Base-by-base conservation (phyloP, 2,888 invertebrate species). In the Dynastes hyllus region DNA sequence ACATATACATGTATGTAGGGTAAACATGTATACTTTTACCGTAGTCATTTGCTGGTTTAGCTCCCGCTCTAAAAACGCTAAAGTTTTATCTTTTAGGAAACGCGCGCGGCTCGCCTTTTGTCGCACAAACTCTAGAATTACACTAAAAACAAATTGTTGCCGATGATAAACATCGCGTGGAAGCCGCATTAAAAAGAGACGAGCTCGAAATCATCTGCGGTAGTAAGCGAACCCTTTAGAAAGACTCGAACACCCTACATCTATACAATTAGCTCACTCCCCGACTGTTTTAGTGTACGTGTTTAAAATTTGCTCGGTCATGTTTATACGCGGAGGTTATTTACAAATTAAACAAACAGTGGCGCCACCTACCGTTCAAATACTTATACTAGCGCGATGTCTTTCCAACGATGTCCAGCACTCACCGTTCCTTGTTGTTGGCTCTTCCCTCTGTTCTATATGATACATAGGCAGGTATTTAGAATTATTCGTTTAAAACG, bases 401-500 rank as follows among this genome's bases (percentile, higher is more conserved):
- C 45, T 45, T 45, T 45, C 45, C 9, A 11, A 45, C 45, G 45
- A 45, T 11, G 45, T 11, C 22, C 22, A 9, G 22, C 9, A 11
- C 61, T 61, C 6, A 22, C 22, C 16, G 9, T 22, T 58, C 22
- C 22, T 58, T n/a, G 5, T 8, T 58, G 16, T 11, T 16, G 58
- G 58, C 58, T 6, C 13, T 58, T 58, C 13, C 8, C 2, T 22
- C 6, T n/a, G 2, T 61, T 1, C 9, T 6, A 6, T 8, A 22
- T n/a, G 55, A 27, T 29, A 29, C 22, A 27, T 4, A 8, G 8
- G 45, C 8, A 8, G 45, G 45, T 45, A 45, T 45, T 67, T 50
- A 16, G 79, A 77, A 75, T 81, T 81, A 76, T 77, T 76, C 80
- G 80, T 80, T 79, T 69, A 67, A 76, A 77, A 80, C 29, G 70